These are phyloP conservation scores for Cephalotes varians DNA, from an alignment of 2,888 invertebrate species.

Conservation along the genomic window DNA sequence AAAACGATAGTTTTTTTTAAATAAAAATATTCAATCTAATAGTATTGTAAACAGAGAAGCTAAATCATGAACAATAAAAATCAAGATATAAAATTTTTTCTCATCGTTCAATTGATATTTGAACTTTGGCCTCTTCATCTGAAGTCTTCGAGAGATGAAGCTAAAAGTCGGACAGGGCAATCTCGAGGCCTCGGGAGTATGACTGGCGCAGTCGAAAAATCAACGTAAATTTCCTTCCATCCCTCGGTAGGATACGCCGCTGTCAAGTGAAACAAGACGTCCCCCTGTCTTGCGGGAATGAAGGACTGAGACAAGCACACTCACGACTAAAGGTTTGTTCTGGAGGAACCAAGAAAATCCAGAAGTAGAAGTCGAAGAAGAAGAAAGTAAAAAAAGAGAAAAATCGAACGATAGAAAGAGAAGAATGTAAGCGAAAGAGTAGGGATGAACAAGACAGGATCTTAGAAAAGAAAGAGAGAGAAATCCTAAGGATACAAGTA, in stretches of 20 bases:
- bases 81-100: not conserved
- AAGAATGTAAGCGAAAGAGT: slow-evolving; percentile 1
- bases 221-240: slow-evolving; percentile 69
- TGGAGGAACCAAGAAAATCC: slow-evolving; percentile 32
- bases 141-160: slow-evolving; percentile 5
- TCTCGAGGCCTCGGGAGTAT: slow-evolving; percentile 6
- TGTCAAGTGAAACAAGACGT: slow-evolving; percentile 57
- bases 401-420: slow-evolving; percentile 17
- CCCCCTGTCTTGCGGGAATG: slow-evolving; percentile 45
- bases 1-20: not conserved
- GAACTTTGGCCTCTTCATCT: slow-evolving; percentile 9
- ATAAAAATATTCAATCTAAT: not conserved
- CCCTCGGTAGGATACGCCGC: slow-evolving; percentile 57
- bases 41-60: not conserved
- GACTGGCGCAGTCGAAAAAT: slow-evolving; percentile 56
- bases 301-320: slow-evolving; percentile 46
- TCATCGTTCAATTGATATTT: not conserved
- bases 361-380: slow-evolving; percentile 1
- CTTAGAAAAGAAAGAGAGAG: not conserved
- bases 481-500: not conserved
- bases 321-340: slow-evolving; percentile 59
- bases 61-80: not conserved
- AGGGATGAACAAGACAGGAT: slow-evolving; percentile 15
- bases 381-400: slow-evolving; percentile 6
- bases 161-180: slow-evolving; percentile 26